Evolutionary conservation across 1,140 invertebrate species (phyloP).

Genomic region (Trichonephila inaurata): DNA sequence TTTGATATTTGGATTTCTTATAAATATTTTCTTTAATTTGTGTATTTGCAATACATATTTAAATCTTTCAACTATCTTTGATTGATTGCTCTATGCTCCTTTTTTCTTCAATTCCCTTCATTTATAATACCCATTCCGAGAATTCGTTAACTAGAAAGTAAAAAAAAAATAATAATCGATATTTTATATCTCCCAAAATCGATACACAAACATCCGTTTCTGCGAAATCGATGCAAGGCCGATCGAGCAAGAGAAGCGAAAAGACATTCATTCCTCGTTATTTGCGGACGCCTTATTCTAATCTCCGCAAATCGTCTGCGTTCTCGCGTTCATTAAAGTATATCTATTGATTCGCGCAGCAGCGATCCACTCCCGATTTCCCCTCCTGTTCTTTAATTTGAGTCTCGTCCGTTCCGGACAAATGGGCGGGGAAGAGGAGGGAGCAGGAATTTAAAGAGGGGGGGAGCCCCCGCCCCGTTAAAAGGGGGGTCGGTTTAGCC

Average conservation of each 20-base stretch:
- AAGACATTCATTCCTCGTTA: not conserved
- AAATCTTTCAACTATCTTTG: too few species aligned
- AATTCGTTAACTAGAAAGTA: too few species aligned
- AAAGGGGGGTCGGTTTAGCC: conserved; percentile 22
- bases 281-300: not conserved
- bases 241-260: not conserved
- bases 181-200: not conserved
- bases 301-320: not conserved
- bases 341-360: not conserved
- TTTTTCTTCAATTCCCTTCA: too few species aligned
- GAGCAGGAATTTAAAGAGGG: not conserved
- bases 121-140: too few species aligned
- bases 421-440: not conserved
- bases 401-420: not conserved
- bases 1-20: too few species aligned
- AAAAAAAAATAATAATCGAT: too few species aligned
- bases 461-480: not conserved
- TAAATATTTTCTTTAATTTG: too few species aligned
- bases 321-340: not conserved
- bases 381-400: not conserved
- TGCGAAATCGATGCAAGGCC: not conserved
- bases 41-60: too few species aligned
- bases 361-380: not conserved
- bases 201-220: not conserved
- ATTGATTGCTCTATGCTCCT: too few species aligned